Evolutionary conservation across 2,113 vertebrate species (phyloP).

Genomic region (Xiphophorus couchianus): DNA sequence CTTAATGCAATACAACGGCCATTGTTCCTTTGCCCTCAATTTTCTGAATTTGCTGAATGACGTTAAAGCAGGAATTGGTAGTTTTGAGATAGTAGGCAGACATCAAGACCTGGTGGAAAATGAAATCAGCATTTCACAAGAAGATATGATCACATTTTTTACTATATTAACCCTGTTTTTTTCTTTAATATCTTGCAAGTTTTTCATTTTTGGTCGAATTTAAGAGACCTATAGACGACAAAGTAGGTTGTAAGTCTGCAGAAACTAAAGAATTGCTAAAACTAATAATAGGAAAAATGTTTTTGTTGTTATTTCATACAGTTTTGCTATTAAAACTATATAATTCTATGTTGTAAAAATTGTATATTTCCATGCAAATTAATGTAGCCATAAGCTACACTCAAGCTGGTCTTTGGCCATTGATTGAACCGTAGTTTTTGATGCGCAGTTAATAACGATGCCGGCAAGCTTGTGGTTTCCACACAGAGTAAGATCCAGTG

Average conservation of each 20-base stretch:
- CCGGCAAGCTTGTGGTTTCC: background rate
- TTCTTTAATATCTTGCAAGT: too few relatives aligned
- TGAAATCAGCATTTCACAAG: background rate
- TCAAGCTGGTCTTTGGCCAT: background rate
- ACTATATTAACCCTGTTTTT: too few relatives aligned
- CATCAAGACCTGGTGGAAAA: background rate
- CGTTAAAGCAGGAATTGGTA: background rate
- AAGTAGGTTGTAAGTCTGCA: background rate
- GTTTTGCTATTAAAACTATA: background rate
- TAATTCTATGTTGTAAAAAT: too few relatives aligned
- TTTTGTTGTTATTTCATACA: background rate
- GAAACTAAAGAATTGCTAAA: background rate
- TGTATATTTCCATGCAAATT: background rate
- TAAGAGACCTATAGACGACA: background rate
- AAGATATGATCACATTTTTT: too few relatives aligned
- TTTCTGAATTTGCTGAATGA: background rate
- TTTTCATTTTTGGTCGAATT: too few relatives aligned
- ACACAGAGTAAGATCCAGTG: background rate
- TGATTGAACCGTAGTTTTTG: constrained; percentile 9
- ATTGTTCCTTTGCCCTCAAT: background rate
- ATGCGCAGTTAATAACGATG: constrained; percentile 38
- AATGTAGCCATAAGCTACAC: background rate
- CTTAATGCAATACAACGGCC: too few relatives aligned
- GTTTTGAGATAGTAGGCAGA: background rate
- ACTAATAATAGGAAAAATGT: background rate